phyloP scores from a whole-genome alignment of 2,888 invertebrate species.

The Odiellus spinosus region DNA sequence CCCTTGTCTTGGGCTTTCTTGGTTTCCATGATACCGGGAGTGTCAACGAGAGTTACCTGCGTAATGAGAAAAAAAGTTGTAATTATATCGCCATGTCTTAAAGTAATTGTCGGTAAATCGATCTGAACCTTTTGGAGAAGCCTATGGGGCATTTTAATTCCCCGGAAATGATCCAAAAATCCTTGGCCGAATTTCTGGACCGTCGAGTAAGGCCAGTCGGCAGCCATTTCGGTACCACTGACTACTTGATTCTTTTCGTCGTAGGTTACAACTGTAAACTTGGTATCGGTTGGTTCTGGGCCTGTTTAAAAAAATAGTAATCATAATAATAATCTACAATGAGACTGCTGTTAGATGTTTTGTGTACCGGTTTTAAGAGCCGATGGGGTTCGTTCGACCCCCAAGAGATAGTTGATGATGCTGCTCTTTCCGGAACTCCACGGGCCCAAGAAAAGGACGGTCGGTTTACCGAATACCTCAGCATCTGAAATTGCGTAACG shows the following conservation, averaged over 20 bases:
- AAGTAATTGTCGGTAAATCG: not conserved
- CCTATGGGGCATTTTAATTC: conserved; percentile 61
- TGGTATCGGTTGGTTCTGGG: conserved; percentile 52
- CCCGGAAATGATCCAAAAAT: conserved; percentile 63
- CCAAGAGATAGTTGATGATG: conserved; percentile 77
- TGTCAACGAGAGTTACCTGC: conserved; percentile 86
- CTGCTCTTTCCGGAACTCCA: conserved; percentile 94
- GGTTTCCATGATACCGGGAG: conserved; percentile 77
- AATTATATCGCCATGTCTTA: not conserved
- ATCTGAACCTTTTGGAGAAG: conserved; percentile 73
- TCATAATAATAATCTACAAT: no score
- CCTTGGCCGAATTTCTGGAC: conserved; percentile 91
- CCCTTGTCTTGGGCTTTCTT: conserved; percentile 79
- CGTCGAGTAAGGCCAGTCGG: conserved; percentile 84
- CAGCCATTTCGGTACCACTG: conserved; percentile 79
- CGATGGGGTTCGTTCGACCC: conserved; percentile 41
- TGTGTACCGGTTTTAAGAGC: conserved; percentile 63
- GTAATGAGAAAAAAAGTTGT: conserved; percentile 13
- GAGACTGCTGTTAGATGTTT: no score
- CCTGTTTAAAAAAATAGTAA: conserved; percentile 34
- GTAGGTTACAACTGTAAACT: conserved; percentile 51
- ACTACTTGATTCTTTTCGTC: conserved; percentile 40
- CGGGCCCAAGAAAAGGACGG: conserved; percentile 84
- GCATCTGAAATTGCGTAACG: conserved; percentile 45
- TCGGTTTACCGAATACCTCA: conserved; percentile 84